A percentile compares a stretch with the other conserved stretches of the same genome.
These are phyloP conservation scores for Nothocercus nigrocapillus DNA, from an alignment of 2,113 vertebrate genomes.

Conservation along the genomic window DNA sequence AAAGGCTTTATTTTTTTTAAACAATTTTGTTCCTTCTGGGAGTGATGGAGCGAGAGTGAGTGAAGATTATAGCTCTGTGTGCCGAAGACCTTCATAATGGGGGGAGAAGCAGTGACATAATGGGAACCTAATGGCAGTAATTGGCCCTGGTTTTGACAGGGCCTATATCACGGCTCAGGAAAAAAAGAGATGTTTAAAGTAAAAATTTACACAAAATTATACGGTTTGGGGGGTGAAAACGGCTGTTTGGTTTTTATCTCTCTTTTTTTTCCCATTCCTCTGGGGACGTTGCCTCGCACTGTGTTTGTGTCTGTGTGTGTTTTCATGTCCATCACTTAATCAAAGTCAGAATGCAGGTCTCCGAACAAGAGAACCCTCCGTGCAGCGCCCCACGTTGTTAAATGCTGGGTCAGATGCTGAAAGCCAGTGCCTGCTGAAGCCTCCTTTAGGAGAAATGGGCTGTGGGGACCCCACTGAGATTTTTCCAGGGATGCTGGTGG, in stretches of 20 bases:
- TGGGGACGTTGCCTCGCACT: conserved; percentile 59
- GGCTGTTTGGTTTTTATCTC: conserved; percentile 88
- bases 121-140: conserved; percentile 99
- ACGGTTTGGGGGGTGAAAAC: conserved; percentile 88
- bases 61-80: conserved; percentile 98
- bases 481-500: neutral
- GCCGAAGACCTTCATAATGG: conserved; percentile 84
- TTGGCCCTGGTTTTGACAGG: conserved; percentile 99
- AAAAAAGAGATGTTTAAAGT: conserved; percentile 93
- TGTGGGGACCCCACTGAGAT: neutral
- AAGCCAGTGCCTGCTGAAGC: neutral
- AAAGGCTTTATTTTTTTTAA: conserved; percentile 83
- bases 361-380: conserved; percentile 50
- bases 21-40: conserved; percentile 91
- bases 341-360: conserved; percentile 59
- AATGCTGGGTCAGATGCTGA: conserved; percentile 24
- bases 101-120: conserved; percentile 96
- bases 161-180: conserved; percentile 95
- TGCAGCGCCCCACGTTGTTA: neutral
- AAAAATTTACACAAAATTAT: conserved; percentile 99
- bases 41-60: conserved; percentile 96
- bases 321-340: conserved; percentile 72
- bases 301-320: conserved; percentile 71
- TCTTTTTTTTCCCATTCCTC: conserved; percentile 70
- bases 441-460: conserved; percentile 11